phyloP scores from a whole-genome alignment of 2,113 vertebrate genomes.

The Pygoscelis antarcticus region DNA sequence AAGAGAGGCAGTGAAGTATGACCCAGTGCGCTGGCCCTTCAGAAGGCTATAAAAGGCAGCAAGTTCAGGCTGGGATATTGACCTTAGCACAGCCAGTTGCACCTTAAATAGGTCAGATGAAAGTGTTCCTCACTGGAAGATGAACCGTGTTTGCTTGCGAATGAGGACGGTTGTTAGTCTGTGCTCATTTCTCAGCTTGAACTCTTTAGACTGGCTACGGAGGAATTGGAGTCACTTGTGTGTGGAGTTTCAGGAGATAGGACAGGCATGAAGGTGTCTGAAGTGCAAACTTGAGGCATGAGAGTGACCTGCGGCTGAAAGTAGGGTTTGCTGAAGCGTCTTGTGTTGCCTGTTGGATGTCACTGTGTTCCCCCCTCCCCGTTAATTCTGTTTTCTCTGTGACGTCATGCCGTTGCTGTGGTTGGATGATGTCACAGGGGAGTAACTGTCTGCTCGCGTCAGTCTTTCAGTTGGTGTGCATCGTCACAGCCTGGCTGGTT shows the following conservation, averaged over 20 bases:
- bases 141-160: not conserved
- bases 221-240: accelerated
- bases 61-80: constrained; percentile 26
- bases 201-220: not conserved
- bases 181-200: not conserved
- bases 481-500: not conserved
- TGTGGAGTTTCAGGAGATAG: not conserved
- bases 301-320: not conserved
- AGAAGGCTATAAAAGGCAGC: not conserved
- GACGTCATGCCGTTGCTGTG: accelerated
- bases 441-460: not conserved
- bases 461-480: not conserved
- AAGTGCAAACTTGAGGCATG: not conserved
- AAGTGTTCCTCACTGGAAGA: not conserved
- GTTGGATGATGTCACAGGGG: accelerated
- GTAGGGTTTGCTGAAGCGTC: not conserved
- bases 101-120: constrained; percentile 43
- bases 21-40: not conserved
- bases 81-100: constrained; percentile 14
- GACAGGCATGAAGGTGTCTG: not conserved
- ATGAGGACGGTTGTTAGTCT: not conserved
- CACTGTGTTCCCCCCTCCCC: accelerated
- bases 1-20: not conserved
- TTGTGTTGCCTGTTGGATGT: accelerated
- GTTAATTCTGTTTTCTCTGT: accelerated